phyloP scores from a whole-genome alignment of 35 echinoderm and acorn worm genomes.

The Ptychodera flava region DNA sequence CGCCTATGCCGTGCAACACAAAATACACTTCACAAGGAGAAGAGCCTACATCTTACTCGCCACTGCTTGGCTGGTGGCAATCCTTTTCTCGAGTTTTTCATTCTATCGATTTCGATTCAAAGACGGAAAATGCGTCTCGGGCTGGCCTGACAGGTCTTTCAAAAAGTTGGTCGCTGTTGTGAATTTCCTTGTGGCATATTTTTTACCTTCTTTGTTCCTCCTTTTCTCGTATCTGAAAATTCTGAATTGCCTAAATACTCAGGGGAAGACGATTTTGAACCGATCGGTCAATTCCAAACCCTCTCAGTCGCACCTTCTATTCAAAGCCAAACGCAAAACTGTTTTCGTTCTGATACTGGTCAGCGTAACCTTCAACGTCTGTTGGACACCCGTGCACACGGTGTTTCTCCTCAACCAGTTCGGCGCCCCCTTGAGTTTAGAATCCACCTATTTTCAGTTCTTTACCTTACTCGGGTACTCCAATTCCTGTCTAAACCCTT shows the following conservation, averaged over 20 bases:
- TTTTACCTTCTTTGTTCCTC: neutral
- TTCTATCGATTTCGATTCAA: neutral
- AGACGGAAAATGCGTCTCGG: neutral
- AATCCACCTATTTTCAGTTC: neutral
- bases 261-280: neutral
- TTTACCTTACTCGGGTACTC: neutral
- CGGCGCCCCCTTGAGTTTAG: neutral
- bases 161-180: neutral
- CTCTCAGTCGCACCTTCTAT: neutral
- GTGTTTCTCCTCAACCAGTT: neutral
- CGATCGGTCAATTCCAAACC: neutral
- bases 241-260: neutral
- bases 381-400: neutral
- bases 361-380: neutral
- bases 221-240: neutral
- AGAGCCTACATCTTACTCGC: neutral
- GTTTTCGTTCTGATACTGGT: neutral
- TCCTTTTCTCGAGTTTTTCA: neutral
- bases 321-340: neutral
- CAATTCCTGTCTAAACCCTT: neutral
- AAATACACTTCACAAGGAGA: neutral
- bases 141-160: neutral
- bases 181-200: neutral
- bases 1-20: neutral
- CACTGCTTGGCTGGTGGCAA: neutral